Percentiles rank a stretch among this genome's conserved stretches.
Evolutionary conservation across 1,140 invertebrate species (phyloP).

Genomic region (Drosophila mauritiana): DNA sequence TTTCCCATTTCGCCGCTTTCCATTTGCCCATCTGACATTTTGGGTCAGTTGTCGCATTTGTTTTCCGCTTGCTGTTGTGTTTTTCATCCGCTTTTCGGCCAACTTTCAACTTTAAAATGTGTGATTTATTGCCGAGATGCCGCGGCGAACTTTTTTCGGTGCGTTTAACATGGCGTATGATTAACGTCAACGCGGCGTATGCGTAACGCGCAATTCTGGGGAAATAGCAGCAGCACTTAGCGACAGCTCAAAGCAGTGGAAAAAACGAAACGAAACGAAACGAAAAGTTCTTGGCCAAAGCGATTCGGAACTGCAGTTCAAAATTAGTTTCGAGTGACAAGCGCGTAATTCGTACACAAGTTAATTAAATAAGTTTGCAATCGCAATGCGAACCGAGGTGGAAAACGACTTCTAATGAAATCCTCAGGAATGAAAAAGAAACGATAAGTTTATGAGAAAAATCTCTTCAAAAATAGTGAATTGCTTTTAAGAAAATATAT

Average conservation of each 20-base stretch:
- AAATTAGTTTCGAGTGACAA: conserved; percentile 48
- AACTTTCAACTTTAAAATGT: conserved; percentile 62
- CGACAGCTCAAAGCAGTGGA: conserved; percentile 35
- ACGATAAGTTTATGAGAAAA: conserved; percentile 13
- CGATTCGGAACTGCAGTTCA: conserved; percentile 44
- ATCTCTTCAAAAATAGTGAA: background rate
- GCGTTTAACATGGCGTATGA: conserved; percentile 80
- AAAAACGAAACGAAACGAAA: conserved; percentile 27
- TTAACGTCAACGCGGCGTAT: conserved; percentile 77
- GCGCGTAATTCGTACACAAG: conserved; percentile 36
- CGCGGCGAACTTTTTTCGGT: conserved; percentile 50
- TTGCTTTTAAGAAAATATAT: background rate
- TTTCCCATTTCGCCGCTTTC: conserved; percentile 42
- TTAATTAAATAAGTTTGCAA: conserved; percentile 50
- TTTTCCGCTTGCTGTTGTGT: conserved; percentile 46
- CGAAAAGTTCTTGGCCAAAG: conserved; percentile 40
- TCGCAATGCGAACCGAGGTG: conserved; percentile 1
- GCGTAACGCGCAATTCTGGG: conserved; percentile 52
- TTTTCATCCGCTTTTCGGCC: conserved; percentile 2
- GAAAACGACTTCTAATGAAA: conserved; percentile 18
- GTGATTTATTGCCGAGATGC: conserved; percentile 72
- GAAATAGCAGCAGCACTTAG: conserved; percentile 27
- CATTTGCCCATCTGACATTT: conserved; percentile 63
- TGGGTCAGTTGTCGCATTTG: conserved; percentile 79
- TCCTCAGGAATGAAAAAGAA: background rate